phyloP scores from a whole-genome alignment of 2,113 vertebrate species.

The Glareola pratincola region DNA sequence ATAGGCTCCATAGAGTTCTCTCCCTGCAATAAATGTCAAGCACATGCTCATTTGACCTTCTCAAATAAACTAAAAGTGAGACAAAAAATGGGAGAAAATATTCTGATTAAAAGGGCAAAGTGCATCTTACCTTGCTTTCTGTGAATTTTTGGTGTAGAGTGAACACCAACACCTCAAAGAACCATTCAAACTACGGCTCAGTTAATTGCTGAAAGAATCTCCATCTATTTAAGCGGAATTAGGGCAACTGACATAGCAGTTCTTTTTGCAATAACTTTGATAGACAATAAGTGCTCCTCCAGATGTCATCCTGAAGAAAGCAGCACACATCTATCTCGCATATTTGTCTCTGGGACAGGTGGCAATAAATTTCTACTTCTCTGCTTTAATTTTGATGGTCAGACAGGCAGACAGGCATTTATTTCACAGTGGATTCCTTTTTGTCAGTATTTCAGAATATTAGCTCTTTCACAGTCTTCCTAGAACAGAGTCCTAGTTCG shows the following conservation, averaged over 20 bases:
- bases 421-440: constrained; percentile 62
- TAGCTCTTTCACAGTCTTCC: constrained; percentile 25
- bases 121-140: not conserved
- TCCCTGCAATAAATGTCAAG: not conserved
- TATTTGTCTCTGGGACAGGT: constrained; percentile 59
- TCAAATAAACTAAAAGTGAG: not conserved
- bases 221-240: not conserved
- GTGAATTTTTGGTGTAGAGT: not conserved
- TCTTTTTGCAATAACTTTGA: constrained; percentile 7
- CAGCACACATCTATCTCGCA: constrained; percentile 23
- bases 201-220: not conserved
- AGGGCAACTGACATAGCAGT: not conserved
- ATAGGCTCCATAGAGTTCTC: not conserved
- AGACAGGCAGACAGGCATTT: constrained; percentile 53
- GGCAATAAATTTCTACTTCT: constrained; percentile 63
- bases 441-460: constrained; percentile 60
- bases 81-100: not conserved
- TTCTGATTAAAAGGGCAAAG: not conserved
- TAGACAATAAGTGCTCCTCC: constrained; percentile 46
- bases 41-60: not conserved
- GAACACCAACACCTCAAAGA: not conserved
- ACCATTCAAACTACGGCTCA: not conserved
- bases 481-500: constrained; percentile 2
- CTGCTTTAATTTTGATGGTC: constrained; percentile 66
- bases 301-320: constrained; percentile 43